Percentiles rank a stretch among this genome's conserved stretches.
Conservation (phyloP, 2,113 vertebrate genomes). For the Delphinapterus leucas region DNA sequence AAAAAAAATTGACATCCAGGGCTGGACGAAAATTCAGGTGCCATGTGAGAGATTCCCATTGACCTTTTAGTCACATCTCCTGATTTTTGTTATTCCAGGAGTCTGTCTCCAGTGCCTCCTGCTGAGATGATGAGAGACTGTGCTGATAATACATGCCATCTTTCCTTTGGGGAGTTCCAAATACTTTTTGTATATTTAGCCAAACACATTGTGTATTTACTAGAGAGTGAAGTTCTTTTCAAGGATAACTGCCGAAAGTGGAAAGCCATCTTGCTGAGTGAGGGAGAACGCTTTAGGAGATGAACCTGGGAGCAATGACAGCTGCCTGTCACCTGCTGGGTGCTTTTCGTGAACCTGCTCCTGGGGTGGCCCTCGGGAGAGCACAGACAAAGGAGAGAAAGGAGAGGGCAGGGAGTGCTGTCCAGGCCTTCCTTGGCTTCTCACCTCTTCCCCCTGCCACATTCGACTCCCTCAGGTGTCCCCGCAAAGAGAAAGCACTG, state of each 20-base stretch:
- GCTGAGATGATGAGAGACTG: background rate
- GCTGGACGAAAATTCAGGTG: background rate
- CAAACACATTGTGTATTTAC: background rate
- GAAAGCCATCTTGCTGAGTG: background rate
- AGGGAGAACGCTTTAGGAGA: background rate
- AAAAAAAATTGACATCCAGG: background rate
- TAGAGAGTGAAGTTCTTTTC: background rate
- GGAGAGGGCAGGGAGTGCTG: background rate
- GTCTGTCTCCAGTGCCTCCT: fast-evolving
- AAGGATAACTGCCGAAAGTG: background rate
- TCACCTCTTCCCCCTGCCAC: background rate
- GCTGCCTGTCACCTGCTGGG: background rate
- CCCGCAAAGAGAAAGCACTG: background rate
- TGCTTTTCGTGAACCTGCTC: background rate
- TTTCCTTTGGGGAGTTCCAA: background rate
- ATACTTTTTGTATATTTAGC: background rate
- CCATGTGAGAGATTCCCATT: background rate
- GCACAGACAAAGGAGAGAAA: background rate
- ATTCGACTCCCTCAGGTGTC: background rate
- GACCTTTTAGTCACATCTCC: background rate
- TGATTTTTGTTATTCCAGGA: background rate
- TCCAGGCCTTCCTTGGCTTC: background rate
- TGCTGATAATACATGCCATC: background rate
- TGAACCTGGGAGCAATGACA: background rate
- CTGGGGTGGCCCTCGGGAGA: background rate